A percentile compares a stretch with the other conserved stretches of the same genome.
Conservation (phyloP, 2,113 vertebrate species). For the Zosterops lateralis region DNA sequence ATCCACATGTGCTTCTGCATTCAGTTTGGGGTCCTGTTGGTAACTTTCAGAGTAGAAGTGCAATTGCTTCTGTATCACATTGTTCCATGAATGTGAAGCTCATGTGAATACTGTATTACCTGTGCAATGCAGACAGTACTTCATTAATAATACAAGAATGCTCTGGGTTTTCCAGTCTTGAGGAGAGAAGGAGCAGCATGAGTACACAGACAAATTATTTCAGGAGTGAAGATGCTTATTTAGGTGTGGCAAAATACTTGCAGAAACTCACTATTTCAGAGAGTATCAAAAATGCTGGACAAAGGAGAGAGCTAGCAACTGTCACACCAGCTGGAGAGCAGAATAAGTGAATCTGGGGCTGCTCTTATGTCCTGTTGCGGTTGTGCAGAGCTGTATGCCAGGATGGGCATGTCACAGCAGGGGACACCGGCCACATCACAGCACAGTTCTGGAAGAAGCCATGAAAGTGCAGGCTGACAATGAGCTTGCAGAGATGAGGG, state of each 20-base stretch:
- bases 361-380: neutral
- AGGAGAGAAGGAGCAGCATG: neutral
- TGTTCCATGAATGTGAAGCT: neutral
- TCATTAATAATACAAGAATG: constrained; percentile 23
- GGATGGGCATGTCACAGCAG: neutral
- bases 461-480: neutral
- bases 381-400: neutral
- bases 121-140: constrained; percentile 25
- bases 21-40: neutral
- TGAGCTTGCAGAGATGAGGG: neutral
- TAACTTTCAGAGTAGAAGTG: neutral
- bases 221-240: neutral
- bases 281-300: neutral
- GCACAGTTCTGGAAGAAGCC: neutral
- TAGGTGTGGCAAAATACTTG: neutral
- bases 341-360: neutral
- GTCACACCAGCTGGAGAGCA: neutral
- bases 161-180: neutral
- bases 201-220: neutral
- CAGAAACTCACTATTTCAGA: neutral
- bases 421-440: neutral
- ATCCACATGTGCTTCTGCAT: neutral
- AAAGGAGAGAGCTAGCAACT: neutral
- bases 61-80: neutral
- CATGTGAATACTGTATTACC: neutral